Conservation (phyloP, 2,888 invertebrate species). For the Eugnorisma glareosa region DNA sequence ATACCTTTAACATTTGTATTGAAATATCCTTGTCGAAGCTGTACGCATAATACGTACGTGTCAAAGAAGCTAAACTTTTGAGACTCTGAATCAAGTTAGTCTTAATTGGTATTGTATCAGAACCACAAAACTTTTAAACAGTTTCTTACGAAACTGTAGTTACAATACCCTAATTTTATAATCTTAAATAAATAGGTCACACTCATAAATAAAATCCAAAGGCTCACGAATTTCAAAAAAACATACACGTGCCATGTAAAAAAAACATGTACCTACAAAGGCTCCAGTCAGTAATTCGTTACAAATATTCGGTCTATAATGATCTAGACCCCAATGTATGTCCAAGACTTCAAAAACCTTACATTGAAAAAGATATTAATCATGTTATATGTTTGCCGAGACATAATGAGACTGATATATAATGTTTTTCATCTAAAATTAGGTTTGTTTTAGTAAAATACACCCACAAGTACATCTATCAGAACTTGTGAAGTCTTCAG, state of each 20-base stretch:
- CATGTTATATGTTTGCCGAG: slow-evolving; percentile 23
- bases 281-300: background rate
- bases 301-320: background rate
- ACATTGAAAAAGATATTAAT: slow-evolving; percentile 18
- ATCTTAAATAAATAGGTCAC: background rate
- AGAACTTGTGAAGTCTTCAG: slow-evolving; percentile 43
- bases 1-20: background rate
- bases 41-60: background rate
- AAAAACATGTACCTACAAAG: background rate
- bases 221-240: background rate
- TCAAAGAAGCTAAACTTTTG: background rate
- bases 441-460: slow-evolving; percentile 37
- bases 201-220: background rate
- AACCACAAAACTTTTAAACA: background rate
- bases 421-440: slow-evolving; percentile 32
- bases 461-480: slow-evolving; percentile 36
- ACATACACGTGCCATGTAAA: background rate
- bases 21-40: background rate
- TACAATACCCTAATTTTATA: too few species aligned
- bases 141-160: background rate
- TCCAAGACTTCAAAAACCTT: background rate
- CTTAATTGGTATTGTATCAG: background rate
- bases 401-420: slow-evolving; percentile 32
- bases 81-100: background rate
- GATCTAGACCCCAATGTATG: background rate